Conservation (phyloP, 2,888 invertebrate genomes). For the Dastarcus helophoroides region DNA sequence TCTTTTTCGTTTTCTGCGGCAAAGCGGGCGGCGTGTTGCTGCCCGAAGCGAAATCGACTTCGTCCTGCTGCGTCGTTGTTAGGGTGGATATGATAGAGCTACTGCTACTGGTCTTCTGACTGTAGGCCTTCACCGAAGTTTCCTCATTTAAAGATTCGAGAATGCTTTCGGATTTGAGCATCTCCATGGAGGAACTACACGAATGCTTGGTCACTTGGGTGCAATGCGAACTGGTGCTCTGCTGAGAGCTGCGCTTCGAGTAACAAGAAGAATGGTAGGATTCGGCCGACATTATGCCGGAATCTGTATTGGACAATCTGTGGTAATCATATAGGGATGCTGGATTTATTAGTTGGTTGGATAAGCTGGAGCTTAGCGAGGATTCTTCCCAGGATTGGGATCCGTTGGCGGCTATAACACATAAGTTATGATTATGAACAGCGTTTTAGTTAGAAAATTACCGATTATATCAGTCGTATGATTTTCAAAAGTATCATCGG, state of each 20-base stretch:
- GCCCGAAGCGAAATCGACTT: constrained; percentile 2
- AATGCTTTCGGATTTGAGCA: constrained; percentile 26
- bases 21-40: constrained; percentile 43
- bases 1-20: constrained; percentile 48
- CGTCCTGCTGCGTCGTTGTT: constrained; percentile 10
- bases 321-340: constrained; percentile 23
- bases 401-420: constrained; percentile 23
- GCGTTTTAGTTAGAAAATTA: constrained; percentile 16
- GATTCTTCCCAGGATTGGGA: constrained; percentile 33
- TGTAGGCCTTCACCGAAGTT: constrained; percentile 14
- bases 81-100: constrained; percentile 22
- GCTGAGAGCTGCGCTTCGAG: constrained; percentile 50
- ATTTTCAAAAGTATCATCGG: constrained; percentile 32
- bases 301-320: constrained; percentile 38
- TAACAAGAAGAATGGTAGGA: constrained; percentile 49
- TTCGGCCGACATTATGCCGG: constrained; percentile 52
- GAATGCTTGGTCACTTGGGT: constrained; percentile 22
- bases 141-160: constrained; percentile 18
- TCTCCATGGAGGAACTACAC: constrained; percentile 15
- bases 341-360: constrained; percentile 23
- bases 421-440: constrained; percentile 5
- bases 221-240: constrained; percentile 42
- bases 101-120: constrained; percentile 18
- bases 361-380: constrained; percentile 27
- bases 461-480: constrained; percentile 31